Evolutionary conservation across 2,888 invertebrate genomes (phyloP), one percentile per base, ranked within the genome.

Genomic region (Lasioglossum lativentre): DNA sequence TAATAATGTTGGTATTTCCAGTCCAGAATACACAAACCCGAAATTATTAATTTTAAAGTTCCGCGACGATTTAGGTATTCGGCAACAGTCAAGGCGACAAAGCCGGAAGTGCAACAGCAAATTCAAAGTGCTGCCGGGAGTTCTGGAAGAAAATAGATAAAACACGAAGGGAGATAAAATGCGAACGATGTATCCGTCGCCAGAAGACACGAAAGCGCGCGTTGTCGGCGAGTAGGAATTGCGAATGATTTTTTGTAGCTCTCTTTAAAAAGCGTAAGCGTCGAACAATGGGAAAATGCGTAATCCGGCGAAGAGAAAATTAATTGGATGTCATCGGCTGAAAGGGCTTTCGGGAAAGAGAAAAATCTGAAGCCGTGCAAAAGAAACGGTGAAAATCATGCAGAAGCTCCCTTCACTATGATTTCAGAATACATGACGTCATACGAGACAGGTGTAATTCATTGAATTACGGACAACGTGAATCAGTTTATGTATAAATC

Each of bases 401-500:
- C 0, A 4, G 30, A 6, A 27, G 63, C 30, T 4, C 16, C 16
- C 4, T 4, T 56, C 30, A 5, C 16, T 30, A 6, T 63, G 63
- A 63, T 63, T 63, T 16, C 27, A 63, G 63, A 1, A 5, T 30
- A 14, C 30, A 27, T 16, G 63, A 30, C 16, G 14, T 34, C 16
- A 30, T 19, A 30, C 16, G 5, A 16, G 30, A 30, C 63, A 34
- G 30, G 63, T 30, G 63, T 30, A 30, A 16, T 63, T 63, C 63
- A 63, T 63, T 14, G 30, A 63, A 63, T 63, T 63, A 63, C 63
- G 16, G 27, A 14, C 30, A 27, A 34, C 63, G 16, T 16, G 30
- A 63, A 63, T 63, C 63, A 30, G 63, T 63, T 63, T 63, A 63
- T 63, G 30, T 63, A 30, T 63, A 63, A 63, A 63, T 63, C 63